These are phyloP conservation scores for Apamea monoglypha DNA, from an alignment of 2,888 invertebrate genomes.

Conservation along the genomic window DNA sequence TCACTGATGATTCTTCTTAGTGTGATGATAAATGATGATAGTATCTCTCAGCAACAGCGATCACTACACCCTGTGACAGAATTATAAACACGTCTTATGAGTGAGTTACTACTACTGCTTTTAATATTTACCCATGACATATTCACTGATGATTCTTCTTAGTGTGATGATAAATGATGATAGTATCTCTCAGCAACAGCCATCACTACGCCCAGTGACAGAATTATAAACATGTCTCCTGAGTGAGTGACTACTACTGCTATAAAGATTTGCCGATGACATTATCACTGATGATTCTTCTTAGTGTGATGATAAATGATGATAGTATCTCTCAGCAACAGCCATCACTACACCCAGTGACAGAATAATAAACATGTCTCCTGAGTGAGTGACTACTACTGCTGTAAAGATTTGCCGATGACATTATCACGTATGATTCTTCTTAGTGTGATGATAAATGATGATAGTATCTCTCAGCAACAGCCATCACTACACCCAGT, in stretches of 20 bases:
- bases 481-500: neutral
- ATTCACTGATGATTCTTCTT: neutral
- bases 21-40: neutral
- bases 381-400: conserved; percentile 31
- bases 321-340: neutral
- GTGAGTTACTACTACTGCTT: conserved; percentile 24
- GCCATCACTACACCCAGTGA: conserved; percentile 59
- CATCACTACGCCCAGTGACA: neutral
- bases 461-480: neutral
- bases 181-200: neutral
- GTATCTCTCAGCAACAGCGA: neutral
- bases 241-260: conserved; percentile 33
- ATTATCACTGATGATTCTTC: neutral
- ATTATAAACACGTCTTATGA: conserved; percentile 47
- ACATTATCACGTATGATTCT: too few species aligned
- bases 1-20: neutral
- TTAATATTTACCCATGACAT: neutral
- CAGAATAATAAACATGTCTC: neutral
- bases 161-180: neutral
- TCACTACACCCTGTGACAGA: conserved; percentile 27
- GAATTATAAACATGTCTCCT: neutral
- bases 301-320: neutral
- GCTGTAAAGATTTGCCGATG: neutral
- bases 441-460: too few species aligned
- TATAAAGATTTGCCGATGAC: too few species aligned